A percentile compares a stretch with the other conserved stretches of the same genome.
phyloP scores from a whole-genome alignment of 2,888 invertebrate genomes.

The Keiferia lycopersicella region DNA sequence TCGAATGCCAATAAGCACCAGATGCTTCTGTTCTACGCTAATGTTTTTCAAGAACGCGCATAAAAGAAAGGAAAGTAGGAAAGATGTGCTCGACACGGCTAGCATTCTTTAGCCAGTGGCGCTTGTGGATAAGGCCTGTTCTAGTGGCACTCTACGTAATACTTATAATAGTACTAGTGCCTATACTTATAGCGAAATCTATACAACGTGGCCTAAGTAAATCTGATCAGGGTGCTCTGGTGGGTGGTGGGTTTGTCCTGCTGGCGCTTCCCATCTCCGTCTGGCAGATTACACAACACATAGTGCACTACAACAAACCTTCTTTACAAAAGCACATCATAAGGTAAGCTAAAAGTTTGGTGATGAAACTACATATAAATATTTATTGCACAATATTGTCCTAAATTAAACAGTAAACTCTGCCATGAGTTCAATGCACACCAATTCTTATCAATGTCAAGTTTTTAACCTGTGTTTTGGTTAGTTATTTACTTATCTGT shows the following conservation, averaged over 20 bases:
- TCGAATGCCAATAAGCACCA: neutral
- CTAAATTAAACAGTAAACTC: neutral
- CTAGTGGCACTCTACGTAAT: conserved; percentile 90
- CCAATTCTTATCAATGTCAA: neutral
- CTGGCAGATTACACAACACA: conserved; percentile 97
- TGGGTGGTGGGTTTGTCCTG: conserved; percentile 95
- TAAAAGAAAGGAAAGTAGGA: conserved; percentile 23
- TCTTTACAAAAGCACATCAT: conserved; percentile 96
- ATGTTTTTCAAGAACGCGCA: conserved; percentile 31
- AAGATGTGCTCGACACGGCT: conserved; percentile 67
- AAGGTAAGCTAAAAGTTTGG: conserved; percentile 79
- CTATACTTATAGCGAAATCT: conserved; percentile 90
- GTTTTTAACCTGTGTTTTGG: neutral
- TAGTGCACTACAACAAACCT: conserved; percentile 96
- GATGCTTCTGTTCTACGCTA: conserved; percentile 42
- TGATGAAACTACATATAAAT: neutral
- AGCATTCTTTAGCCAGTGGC: conserved; percentile 84
- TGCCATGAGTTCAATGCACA: too few species aligned
- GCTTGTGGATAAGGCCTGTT: conserved; percentile 94
- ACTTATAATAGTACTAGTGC: conserved; percentile 91
- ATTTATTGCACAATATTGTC: neutral
- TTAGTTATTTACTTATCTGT: neutral
- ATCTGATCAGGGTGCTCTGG: conserved; percentile 89
- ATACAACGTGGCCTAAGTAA: conserved; percentile 89
- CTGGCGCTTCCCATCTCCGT: conserved; percentile 95